Base-by-base conservation (phyloP, 1,140 invertebrate genomes). In the Bombus superbus region DNA sequence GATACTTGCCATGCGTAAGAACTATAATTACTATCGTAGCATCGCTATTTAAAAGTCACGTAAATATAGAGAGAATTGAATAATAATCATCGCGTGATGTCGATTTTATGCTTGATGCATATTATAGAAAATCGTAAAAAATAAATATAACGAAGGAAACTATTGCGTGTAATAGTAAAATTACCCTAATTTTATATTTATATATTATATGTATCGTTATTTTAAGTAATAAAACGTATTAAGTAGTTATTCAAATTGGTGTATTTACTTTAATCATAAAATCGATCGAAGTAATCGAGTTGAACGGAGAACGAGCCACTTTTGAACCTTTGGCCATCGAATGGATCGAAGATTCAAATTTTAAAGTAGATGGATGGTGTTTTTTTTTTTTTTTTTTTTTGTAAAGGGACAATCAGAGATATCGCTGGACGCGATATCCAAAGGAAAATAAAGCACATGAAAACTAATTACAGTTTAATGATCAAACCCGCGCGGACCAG, bases 381-480 rank as follows among this genome's bases (percentile, higher is more conserved):
- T 44, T 40, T 47, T 53, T 18, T 47, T 47, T 42, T 47, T 47
- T 47, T 47, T 18, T 47, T 5, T 47, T 18, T 47, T 53, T 2
- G 35, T 59, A 47, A 40, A 25, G 6, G 75, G 57, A 42, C 3
- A n/a, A 77, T 62, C 22, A 25, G 1, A 22, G 57, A 64, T 62
- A 59, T 38, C 57, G 38, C 22, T 32, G 8, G 1, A 28, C 75
- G 57, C n/a, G 75, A 64, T 40, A 64, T 40, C 38, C 28, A 28
- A 78, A 38, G 59, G 32, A 78, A 64, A 78, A 64, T 42, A 78
- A 78, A 42, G 38, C 38, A 66, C 38, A n/a, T 78, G 25, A 42
- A 64, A 78, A 78, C 75, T 78, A 78, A 78, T 78, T 78, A 78
- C 75, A 64, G 28, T 66, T 78, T 78, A 62, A 78, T 62, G 35